These are phyloP conservation scores for Prionchulus punctatus DNA, from an alignment of 2,888 invertebrate species.

Conservation along the genomic window DNA sequence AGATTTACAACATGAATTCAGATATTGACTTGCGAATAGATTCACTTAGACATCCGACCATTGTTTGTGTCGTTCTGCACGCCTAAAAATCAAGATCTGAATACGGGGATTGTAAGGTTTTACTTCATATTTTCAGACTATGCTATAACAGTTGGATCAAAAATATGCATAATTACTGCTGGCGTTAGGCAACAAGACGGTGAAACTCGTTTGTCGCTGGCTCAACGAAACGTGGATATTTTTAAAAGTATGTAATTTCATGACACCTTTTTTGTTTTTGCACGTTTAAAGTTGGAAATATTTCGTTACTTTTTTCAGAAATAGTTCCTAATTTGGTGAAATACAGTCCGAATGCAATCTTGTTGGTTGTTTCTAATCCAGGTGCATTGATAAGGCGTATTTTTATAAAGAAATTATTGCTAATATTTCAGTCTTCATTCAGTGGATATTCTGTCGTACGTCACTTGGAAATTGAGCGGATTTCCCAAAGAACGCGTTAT, in stretches of 20 bases:
- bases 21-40: no score
- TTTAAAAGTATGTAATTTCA: constrained; percentile 43
- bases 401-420: not conserved
- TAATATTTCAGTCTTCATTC: constrained; percentile 16
- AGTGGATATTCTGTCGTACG: constrained; percentile 76
- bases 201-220: constrained; percentile 65
- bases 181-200: constrained; percentile 81
- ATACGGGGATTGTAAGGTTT: no score
- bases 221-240: constrained; percentile 75
- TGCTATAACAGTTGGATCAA: constrained; percentile 46
- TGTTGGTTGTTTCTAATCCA: constrained; percentile 76
- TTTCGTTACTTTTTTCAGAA: constrained; percentile 19
- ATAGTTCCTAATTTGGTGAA: constrained; percentile 65
- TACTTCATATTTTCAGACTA: constrained; percentile 44
- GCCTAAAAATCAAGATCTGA: not conserved
- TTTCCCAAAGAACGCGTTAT: constrained; percentile 69
- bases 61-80: not conserved
- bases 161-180: constrained; percentile 71
- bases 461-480: constrained; percentile 80
- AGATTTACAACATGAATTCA: no score
- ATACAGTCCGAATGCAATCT: constrained; percentile 66
- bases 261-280: not conserved
- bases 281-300: not conserved
- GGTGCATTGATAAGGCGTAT: constrained; percentile 28
- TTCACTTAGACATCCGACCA: no score